Conservation (phyloP, 1,140 invertebrate species). For the Daktulosphaira vitifoliae region DNA sequence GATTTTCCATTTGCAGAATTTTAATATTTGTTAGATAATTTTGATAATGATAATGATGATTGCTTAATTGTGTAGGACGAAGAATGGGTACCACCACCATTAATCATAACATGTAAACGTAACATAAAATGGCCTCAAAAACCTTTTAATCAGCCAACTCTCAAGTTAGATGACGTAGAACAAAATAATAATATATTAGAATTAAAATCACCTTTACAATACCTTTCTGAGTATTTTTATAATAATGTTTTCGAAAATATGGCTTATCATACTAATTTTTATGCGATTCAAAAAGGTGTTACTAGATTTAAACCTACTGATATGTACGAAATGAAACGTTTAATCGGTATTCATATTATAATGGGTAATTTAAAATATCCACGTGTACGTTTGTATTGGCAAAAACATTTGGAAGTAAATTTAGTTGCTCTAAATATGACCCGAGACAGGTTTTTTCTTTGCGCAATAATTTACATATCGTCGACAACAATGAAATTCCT, state of each 20-base stretch:
- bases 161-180: not conserved
- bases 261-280: no score
- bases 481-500: slow-evolving; percentile 22
- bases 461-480: slow-evolving; percentile 30
- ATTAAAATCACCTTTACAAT: slow-evolving; percentile 3
- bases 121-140: not conserved
- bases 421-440: slow-evolving; percentile 24
- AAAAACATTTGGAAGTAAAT: slow-evolving; percentile 5
- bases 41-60: no score
- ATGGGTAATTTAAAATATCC: slow-evolving; percentile 35
- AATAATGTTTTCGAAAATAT: not conserved
- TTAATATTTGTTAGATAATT: no score
- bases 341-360: slow-evolving; percentile 35
- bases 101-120: not conserved
- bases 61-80: not conserved
- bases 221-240: not conserved
- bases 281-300: no score
- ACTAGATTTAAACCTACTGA: slow-evolving; percentile 12
- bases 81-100: not conserved
- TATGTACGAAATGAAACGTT: slow-evolving; percentile 34
- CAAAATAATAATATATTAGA: not conserved
- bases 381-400: slow-evolving; percentile 34
- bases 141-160: not conserved
- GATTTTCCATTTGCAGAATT: no score
- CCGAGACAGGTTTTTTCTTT: slow-evolving; percentile 32